Conservation (phyloP, 2,888 invertebrate species). For the Conistra vaccinii region DNA sequence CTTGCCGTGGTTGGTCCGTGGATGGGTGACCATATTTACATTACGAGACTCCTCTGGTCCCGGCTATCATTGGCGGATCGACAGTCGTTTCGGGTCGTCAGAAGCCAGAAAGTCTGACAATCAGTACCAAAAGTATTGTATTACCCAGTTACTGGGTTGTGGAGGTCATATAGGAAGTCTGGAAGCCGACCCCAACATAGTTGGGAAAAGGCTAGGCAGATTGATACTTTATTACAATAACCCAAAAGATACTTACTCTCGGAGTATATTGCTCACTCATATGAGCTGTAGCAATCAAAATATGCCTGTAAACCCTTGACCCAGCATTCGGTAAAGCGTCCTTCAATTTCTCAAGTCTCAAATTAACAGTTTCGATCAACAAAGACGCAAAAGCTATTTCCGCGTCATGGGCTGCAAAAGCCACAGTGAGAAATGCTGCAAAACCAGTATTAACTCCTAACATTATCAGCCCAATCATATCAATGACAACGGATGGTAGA, state of each 20-base stretch:
- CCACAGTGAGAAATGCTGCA: conserved; percentile 67
- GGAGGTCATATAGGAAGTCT: no score
- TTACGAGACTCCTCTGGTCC: no score
- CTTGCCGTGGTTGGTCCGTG: no score
- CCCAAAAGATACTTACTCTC: conserved; percentile 72
- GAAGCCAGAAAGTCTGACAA: no score
- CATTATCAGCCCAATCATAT: conserved; percentile 68
- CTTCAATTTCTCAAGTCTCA: conserved; percentile 72
- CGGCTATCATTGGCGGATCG: no score
- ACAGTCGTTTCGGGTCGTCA: no score
- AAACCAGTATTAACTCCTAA: conserved; percentile 56
- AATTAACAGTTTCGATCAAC: conserved; percentile 76
- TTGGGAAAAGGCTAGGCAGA: no score
- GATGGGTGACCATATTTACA: no score
- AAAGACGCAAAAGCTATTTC: conserved; percentile 77
- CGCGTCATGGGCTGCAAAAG: conserved; percentile 77
- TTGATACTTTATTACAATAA: neutral
- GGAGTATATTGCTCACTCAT: conserved; percentile 77
- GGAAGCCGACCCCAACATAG: no score
- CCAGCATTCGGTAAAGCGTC: conserved; percentile 65
- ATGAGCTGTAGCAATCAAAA: conserved; percentile 75
- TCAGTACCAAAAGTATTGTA: no score
- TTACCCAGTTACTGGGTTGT: no score
- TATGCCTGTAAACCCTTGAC: conserved; percentile 76
- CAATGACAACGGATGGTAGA: conserved; percentile 68